Evolutionary conservation across 2,888 invertebrate genomes (phyloP).

Genomic region (Apamea crenata): DNA sequence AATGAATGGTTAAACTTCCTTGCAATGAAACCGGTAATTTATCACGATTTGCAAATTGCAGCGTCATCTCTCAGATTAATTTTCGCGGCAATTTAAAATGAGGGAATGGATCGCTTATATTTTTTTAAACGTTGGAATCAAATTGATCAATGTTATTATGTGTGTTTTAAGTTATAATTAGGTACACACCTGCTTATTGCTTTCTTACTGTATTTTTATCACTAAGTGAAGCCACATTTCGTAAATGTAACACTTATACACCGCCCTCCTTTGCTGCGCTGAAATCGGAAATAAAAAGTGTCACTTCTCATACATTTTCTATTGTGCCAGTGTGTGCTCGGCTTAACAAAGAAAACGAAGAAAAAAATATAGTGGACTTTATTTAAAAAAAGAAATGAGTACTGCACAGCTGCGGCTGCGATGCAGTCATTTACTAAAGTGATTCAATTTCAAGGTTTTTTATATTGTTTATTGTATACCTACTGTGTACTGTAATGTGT

Average conservation of each 20-base stretch:
- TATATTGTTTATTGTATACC: neutral
- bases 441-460: slow-evolving; percentile 15
- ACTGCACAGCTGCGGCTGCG: slow-evolving; percentile 13
- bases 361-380: slow-evolving; percentile 18
- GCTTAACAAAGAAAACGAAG: slow-evolving; percentile 39
- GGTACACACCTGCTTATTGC: neutral
- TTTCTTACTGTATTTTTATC: too few species aligned
- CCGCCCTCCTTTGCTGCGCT: neutral
- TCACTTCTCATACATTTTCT: slow-evolving; percentile 41
- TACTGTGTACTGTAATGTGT: neutral
- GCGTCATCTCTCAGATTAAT: slow-evolving; percentile 18
- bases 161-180: neutral
- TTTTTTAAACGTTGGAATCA: neutral
- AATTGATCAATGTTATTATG: neutral
- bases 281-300: slow-evolving; percentile 23
- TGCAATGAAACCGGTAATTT: slow-evolving; percentile 22
- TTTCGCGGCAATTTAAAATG: slow-evolving; percentile 12
- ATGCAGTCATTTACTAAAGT: slow-evolving; percentile 30
- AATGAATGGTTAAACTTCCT: slow-evolving; percentile 44
- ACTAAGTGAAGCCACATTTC: neutral
- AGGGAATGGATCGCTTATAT: neutral
- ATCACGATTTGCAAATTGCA: slow-evolving; percentile 41
- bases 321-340: slow-evolving; percentile 39
- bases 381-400: slow-evolving; percentile 7
- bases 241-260: too few species aligned